Base-by-base conservation (phyloP, 2,888 invertebrate genomes). In the Conchocele bisecta region DNA sequence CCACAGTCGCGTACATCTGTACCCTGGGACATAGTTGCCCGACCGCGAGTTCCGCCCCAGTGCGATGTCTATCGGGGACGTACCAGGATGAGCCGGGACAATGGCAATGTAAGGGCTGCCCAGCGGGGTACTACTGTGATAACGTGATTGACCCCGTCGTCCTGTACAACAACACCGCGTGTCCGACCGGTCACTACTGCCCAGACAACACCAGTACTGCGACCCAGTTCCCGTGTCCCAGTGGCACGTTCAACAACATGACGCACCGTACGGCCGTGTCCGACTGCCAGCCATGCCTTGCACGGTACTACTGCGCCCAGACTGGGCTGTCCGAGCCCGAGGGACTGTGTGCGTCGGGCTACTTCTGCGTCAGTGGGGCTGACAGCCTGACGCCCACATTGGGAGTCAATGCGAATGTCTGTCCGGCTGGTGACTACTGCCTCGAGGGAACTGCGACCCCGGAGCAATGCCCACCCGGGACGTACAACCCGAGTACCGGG, bases 61-160 rank as follows among this genome's bases (percentile, higher is more conserved):
- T 68, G 2, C 58, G 87, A 20, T 89, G 88, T 64, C 71, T 80
- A 2, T 86, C 87, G 11, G 88, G 88, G 26, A 78, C 81, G 6
- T 87, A 86, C 67, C 87, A 90, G 72, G 88, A 90, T 75, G 84
- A 88, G 63, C 61, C 77, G 1, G 87, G 86, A 2, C 82, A 83
- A 61, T 73, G 67, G 6, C n/a, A 31, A 17, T 90, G 89, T 64
- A 89, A 89, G 59, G 75, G 73, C 20, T 90, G 90, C 64, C 88
- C 88, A 3, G 79, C 82, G 0, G 89, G 89, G 2, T 90, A 83
- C 66, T 89, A 81, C 83, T 90, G 88, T 75, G 89, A 89, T 59
- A 87, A 74, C 61, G 79, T 79, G 1, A 68, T 82, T 58, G 79
- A 72, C n/a, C 88, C 89, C 6, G 89, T 89, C 24, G 85, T 89